phyloP scores from a whole-genome alignment of 2,113 vertebrate genomes.

The Toxotes chatareus region DNA sequence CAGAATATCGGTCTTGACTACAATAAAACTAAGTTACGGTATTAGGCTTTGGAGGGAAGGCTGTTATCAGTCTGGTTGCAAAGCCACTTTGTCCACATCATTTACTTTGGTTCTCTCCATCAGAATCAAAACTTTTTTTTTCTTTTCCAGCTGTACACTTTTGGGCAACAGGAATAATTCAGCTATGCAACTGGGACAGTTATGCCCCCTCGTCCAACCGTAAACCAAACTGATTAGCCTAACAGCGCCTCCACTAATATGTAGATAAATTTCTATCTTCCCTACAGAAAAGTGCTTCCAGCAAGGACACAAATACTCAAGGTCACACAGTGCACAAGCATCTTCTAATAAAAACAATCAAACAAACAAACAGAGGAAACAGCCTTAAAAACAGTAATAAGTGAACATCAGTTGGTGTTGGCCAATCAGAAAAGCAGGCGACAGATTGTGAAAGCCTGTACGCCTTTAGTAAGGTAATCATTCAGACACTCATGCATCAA shows the following conservation, averaged over 20 bases:
- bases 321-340: neutral
- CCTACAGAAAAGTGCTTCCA: conserved; percentile 4
- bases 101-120: conserved; percentile 32
- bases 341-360: neutral
- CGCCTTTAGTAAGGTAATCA: neutral
- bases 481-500: neutral
- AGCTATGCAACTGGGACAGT: conserved; percentile 29
- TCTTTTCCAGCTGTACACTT: conserved; percentile 5
- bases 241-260: conserved; percentile 9
- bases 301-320: conserved; percentile 2
- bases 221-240: conserved; percentile 49
- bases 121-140: conserved; percentile 2
- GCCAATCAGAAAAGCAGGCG: conserved; percentile 6
- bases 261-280: conserved; percentile 26
- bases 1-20: neutral
- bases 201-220: conserved; percentile 3
- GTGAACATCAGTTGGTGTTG: neutral
- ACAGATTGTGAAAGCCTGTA: neutral
- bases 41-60: neutral
- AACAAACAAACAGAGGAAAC: neutral
- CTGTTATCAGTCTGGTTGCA: conserved; percentile 24
- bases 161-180: conserved; percentile 36
- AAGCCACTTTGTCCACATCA: conserved; percentile 31
- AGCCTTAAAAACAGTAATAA: neutral
- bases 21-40: conserved; percentile 16